Conservation (phyloP, 2,888 invertebrate genomes). For the Acleris literana region DNA sequence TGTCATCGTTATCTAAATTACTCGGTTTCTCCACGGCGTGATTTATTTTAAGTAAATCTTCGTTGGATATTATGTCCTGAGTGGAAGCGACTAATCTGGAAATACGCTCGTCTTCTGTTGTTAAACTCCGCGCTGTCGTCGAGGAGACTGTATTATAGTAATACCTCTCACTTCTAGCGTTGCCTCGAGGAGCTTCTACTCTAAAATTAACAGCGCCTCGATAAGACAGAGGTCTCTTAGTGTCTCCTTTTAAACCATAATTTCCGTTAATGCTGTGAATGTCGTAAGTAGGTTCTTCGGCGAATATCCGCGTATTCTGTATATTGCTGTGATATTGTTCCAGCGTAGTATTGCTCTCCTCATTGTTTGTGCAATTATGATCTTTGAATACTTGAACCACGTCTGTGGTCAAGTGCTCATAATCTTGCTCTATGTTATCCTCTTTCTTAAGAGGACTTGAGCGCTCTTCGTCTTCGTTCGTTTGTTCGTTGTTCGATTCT, state of each 20-base stretch:
- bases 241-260: slow-evolving; percentile 62
- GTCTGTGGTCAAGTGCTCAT: slow-evolving; percentile 48
- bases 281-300: slow-evolving; percentile 54
- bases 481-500: slow-evolving; percentile 23
- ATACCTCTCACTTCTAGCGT: slow-evolving; percentile 65
- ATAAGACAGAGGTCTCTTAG: slow-evolving; percentile 52
- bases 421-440: slow-evolving; percentile 49
- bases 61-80: slow-evolving; percentile 84
- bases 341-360: slow-evolving; percentile 41
- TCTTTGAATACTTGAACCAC: slow-evolving; percentile 72
- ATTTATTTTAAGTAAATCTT: slow-evolving; percentile 86
- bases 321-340: slow-evolving; percentile 50
- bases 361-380: slow-evolving; percentile 63
- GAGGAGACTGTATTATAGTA: slow-evolving; percentile 57
- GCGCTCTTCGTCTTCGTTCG: slow-evolving; percentile 35
- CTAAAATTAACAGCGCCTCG: slow-evolving; percentile 59
- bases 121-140: slow-evolving; percentile 41
- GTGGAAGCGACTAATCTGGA: slow-evolving; percentile 82
- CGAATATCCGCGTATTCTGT: slow-evolving; percentile 52
- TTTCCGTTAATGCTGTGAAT: slow-evolving; percentile 56
- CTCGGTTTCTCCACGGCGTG: slow-evolving; percentile 68
- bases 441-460: slow-evolving; percentile 57
- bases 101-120: slow-evolving; percentile 61
- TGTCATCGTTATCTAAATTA: slow-evolving; percentile 60
- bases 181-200: slow-evolving; percentile 58